Conservation (phyloP, 1,140 invertebrate species). For the Frieseomelitta varia region DNA sequence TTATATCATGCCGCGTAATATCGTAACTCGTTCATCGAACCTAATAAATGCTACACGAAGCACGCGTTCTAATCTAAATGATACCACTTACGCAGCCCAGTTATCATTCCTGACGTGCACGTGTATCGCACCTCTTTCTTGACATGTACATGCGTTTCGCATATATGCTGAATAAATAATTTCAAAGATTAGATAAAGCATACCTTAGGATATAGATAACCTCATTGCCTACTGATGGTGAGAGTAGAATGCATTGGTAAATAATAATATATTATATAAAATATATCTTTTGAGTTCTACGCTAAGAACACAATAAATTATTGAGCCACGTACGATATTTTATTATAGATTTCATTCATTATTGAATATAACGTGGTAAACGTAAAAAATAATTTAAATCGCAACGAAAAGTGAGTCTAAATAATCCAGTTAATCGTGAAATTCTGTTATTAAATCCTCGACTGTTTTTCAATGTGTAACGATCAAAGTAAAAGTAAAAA, state of each 20-base stretch:
- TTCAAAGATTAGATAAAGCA: conserved; percentile 61
- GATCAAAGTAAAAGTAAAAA: too few relatives aligned
- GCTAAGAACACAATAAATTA: neutral
- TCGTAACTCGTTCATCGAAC: conserved; percentile 4
- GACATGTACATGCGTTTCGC: conserved; percentile 40
- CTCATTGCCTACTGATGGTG: conserved; percentile 39
- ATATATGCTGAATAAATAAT: conserved; percentile 53
- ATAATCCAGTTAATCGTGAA: neutral
- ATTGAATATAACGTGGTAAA: neutral
- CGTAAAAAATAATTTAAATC: neutral
- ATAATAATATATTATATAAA: conserved; percentile 18
- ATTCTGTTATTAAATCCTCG: neutral
- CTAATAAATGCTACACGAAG: neutral
- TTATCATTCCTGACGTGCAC: conserved; percentile 51
- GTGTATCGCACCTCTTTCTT: conserved; percentile 48
- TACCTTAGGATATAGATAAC: conserved; percentile 49
- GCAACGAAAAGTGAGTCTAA: neutral
- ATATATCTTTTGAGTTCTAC: neutral
- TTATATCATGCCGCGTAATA: conserved; percentile 11
- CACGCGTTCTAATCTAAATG: conserved; percentile 45
- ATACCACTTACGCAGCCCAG: conserved; percentile 22
- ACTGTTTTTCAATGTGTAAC: neutral
- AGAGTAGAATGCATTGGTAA: conserved; percentile 7
- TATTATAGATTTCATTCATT: neutral
- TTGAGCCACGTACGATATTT: neutral